phyloP scores from a whole-genome alignment of 2,113 vertebrate genomes.

The Apus apus region DNA sequence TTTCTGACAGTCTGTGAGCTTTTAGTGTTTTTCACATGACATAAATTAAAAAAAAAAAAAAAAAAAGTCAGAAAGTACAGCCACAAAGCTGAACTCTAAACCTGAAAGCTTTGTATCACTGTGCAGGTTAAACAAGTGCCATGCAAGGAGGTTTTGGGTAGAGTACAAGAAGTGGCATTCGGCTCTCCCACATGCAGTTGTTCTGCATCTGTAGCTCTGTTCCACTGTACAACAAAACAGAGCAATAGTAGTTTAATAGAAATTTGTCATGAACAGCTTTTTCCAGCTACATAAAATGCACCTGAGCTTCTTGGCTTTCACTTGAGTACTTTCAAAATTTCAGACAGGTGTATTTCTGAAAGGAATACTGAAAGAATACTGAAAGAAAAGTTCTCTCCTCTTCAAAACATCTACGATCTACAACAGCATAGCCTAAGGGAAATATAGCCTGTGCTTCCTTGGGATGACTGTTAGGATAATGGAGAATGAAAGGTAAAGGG shows the following conservation, averaged over 20 bases:
- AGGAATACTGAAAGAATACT: not conserved
- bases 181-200: not conserved
- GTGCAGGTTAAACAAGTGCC: not conserved
- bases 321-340: not conserved
- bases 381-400: not conserved
- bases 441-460: not conserved
- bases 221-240: not conserved
- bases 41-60: not conserved
- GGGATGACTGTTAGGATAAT: not conserved
- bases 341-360: not conserved
- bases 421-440: not conserved
- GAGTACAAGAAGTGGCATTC: not conserved
- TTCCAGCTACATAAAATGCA: not conserved
- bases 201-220: not conserved
- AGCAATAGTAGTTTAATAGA: not conserved
- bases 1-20: not conserved
- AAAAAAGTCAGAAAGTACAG: not conserved
- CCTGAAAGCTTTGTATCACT: not conserved
- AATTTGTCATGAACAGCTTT: not conserved
- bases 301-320: not conserved
- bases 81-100: not conserved
- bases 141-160: not conserved
- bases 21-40: not conserved
- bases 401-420: not conserved
- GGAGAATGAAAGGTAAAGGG: not conserved